phyloP scores from a whole-genome alignment of 2,113 vertebrate species.

The Crocuta crocuta region DNA sequence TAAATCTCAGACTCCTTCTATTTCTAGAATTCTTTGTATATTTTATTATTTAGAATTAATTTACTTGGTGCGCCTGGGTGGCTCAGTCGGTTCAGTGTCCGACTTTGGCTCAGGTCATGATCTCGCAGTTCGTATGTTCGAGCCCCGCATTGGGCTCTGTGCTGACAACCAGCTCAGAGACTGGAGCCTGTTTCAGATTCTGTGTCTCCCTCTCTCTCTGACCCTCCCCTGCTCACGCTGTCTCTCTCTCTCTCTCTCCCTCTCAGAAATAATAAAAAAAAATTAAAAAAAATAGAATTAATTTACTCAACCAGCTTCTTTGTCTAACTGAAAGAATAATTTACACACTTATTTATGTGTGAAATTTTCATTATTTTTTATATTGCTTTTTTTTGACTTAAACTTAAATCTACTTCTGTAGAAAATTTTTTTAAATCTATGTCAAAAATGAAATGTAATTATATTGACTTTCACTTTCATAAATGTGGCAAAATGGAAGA shows the following conservation, averaged over 20 bases:
- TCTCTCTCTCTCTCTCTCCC: too few species aligned
- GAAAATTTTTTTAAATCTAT: neutral
- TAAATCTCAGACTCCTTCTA: neutral
- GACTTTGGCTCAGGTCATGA: too few species aligned
- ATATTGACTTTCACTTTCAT: neutral
- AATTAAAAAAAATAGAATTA: neutral
- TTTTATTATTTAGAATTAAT: constrained; percentile 5
- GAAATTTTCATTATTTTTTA: neutral
- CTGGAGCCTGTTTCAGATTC: too few species aligned
- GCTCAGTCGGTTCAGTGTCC: too few species aligned
- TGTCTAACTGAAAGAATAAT: neutral
- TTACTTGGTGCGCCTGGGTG: neutral
- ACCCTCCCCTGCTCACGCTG: too few species aligned
- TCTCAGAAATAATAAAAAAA: too few species aligned
- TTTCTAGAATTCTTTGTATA: neutral
- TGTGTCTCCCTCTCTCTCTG: too few species aligned
- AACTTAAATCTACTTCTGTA: neutral
- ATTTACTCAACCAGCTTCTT: neutral
- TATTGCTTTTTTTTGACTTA: neutral
- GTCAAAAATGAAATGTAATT: neutral
- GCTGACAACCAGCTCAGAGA: too few species aligned
- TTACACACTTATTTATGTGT: neutral
- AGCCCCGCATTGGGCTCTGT: too few species aligned
- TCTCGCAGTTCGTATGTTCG: too few species aligned
- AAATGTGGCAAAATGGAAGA: neutral